phyloP scores from a whole-genome alignment of 2,888 invertebrate species.

The Ophion ellenae region DNA sequence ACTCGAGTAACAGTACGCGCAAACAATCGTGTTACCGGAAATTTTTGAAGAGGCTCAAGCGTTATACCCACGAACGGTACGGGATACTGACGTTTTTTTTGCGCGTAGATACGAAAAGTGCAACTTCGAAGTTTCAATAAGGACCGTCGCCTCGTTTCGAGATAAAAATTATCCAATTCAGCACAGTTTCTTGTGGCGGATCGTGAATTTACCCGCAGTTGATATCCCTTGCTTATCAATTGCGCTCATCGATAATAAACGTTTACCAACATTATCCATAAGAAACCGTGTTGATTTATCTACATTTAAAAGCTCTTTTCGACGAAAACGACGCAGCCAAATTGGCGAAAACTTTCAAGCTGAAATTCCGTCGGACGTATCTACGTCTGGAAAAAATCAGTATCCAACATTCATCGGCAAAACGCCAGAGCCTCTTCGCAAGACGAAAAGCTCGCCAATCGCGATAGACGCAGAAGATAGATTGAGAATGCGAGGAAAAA shows the following conservation, averaged over 20 bases:
- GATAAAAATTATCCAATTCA: not conserved
- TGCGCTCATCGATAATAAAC: not conserved
- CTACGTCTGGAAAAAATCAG: constrained; percentile 35
- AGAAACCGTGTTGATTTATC: not conserved
- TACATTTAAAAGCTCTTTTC: not conserved
- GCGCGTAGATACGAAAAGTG: not conserved
- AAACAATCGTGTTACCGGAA: not conserved
- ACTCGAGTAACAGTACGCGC: not conserved
- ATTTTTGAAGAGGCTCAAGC: not conserved
- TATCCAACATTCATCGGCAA: not conserved
- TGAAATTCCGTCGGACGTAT: not conserved
- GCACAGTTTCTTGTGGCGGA: not conserved
- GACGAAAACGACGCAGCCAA: not conserved
- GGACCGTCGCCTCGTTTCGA: not conserved
- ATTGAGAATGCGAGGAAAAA: constrained; percentile 45
- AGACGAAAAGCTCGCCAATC: constrained; percentile 7
- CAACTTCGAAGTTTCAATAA: not conserved
- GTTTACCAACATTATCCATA: not conserved
- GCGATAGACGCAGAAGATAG: constrained; percentile 23
- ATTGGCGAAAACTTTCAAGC: not conserved
- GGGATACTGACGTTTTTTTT: not conserved
- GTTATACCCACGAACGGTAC: not conserved
- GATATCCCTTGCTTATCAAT: not conserved
- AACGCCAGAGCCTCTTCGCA: not conserved
- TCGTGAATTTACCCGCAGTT: not conserved